Evolutionary conservation across 35 echinoderm and acorn worm species (phyloP), one percentile per base, ranked within the genome.

Genomic region (Heliocidaris erythrogramma): DNA sequence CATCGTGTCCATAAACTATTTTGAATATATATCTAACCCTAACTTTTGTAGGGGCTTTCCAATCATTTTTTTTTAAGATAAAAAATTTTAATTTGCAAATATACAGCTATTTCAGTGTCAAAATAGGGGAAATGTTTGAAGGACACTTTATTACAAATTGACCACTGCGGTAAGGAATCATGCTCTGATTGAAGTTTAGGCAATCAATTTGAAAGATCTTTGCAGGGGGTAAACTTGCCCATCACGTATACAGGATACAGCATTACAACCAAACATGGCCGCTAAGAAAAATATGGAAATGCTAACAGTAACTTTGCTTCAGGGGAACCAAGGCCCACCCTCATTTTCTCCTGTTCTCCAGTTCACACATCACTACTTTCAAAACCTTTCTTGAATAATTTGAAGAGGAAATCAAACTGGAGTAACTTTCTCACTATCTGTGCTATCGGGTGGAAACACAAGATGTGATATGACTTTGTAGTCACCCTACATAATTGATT

Each of bases 341-440:
- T 27, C 27, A 56, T 13, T 78, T 78, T 78, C 65, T 78, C 21
- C 18, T 21, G 5, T 78, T 78, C 18, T 27, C 65, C 27, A 78
- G 65, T 78, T 78, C 65, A 27, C 27, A n/a, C 65, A 78, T 18
- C 27, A 24, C 21, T 78, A 27, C 65, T 78, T 78, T 78, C 65
- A 78, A 78, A 78, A 78, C 65, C 65, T 27, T 78, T 78, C 52
- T 78, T 78, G 65, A 78, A 78, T 78, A 78, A 78, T 78, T 78
- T 78, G 65, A 78, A 78, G 7, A 78, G 65, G 65, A 78, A 78
- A 78, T 78, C 65, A 78, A 78, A 78, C 65, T 78, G 27, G 65
- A 78, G 65, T 78, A 78, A 78, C 65, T 78, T 78, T 78, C 65
- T 78, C 65, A 78, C 65, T 78, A 78, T 78, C 65, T 78, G 65